Base-by-base conservation (phyloP, 2,797 vertebrate genomes). In the Lagorchestes hirsutus region DNA sequence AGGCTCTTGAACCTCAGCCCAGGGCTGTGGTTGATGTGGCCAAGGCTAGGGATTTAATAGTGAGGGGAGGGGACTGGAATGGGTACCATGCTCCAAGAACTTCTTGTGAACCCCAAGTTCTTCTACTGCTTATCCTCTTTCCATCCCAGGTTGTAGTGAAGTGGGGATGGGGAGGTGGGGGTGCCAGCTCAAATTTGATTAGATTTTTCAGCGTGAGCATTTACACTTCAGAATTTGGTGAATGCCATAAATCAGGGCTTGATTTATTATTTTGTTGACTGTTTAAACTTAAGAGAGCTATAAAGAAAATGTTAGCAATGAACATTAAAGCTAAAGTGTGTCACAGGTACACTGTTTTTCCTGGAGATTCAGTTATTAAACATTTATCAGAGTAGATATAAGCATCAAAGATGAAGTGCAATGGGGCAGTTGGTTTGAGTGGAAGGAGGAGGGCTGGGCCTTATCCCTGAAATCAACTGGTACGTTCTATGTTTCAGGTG, bases 401-500 rank as follows among this genome's bases (percentile, higher is more conserved):
- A 12, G 10, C 74, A 87, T 87, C 40, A 87, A 87, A 50, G 40
- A 87, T 24, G 40, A 87, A 50, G 74, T 87, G 40, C 24, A 46
- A 87, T 50, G 74, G 22, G 9, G 40, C 22, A 50, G 40, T 46
- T 87, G 22, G 24, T 46, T 82, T 82, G 74, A 82, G 18, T 46
- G 9, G 74, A 82, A 18, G 18, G 22, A 82, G 40, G n/a, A 46
- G 22, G 40, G 9, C n/a, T 82, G n/a, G 11, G 13, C n/a, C 40
- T 40, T 82, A 18, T 82, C 18, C 8, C 74, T 82, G 8, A 8
- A 46, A 82, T 82, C 74, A 11, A 34, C 5, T 34, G 56, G 29
- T 46, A 54, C 50, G 62, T 95, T 0, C 3, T 96, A 91, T 97
- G 0, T 94, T 5, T 97, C 98, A 99, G 99, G 99, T 99, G 74